A percentile compares a stretch with the other conserved stretches of the same genome.
Evolutionary conservation across 1,140 invertebrate genomes (phyloP).

Genomic region (Zophobas atratus): DNA sequence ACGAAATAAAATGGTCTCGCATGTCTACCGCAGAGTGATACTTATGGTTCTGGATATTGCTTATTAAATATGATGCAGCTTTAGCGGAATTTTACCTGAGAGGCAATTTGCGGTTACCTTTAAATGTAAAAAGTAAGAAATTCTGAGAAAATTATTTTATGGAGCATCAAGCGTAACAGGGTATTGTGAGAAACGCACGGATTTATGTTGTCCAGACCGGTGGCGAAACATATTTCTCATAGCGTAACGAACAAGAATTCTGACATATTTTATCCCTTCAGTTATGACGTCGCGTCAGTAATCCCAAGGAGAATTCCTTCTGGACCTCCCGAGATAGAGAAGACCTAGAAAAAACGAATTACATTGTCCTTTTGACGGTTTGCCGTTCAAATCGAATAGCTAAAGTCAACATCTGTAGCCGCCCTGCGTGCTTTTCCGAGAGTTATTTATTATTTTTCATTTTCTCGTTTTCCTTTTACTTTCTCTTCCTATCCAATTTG

Average conservation of each 20-base stretch:
- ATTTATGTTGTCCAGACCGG: constrained; percentile 18
- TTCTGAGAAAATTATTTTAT: constrained; percentile 24
- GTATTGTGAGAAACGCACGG: constrained; percentile 18
- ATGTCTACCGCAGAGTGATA: neutral
- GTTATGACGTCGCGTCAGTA: constrained; percentile 33
- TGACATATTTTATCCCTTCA: constrained; percentile 40
- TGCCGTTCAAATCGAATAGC: constrained; percentile 28
- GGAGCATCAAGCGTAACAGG: constrained; percentile 5
- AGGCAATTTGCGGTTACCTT: constrained; percentile 27
- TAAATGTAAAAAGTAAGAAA: constrained; percentile 5
- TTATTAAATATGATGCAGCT: neutral
- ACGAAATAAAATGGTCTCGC: too few species aligned
- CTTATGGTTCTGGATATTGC: neutral
- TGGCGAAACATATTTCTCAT: constrained; percentile 23
- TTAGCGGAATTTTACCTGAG: neutral
- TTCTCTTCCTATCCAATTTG: constrained; percentile 43
- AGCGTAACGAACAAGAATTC: constrained; percentile 28
- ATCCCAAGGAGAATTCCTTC: constrained; percentile 45
- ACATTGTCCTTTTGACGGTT: constrained; percentile 50
- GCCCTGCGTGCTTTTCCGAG: constrained; percentile 21
- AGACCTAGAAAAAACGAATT: constrained; percentile 50
- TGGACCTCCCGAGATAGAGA: constrained; percentile 35
- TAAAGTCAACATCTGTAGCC: constrained; percentile 45
- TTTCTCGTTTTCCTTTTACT: constrained; percentile 39
- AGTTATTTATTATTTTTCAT: constrained; percentile 51